Percentiles rank a stretch among this genome's conserved stretches.
phyloP scores from a whole-genome alignment of 2,797 vertebrate species.

The Muscicapa striata region DNA sequence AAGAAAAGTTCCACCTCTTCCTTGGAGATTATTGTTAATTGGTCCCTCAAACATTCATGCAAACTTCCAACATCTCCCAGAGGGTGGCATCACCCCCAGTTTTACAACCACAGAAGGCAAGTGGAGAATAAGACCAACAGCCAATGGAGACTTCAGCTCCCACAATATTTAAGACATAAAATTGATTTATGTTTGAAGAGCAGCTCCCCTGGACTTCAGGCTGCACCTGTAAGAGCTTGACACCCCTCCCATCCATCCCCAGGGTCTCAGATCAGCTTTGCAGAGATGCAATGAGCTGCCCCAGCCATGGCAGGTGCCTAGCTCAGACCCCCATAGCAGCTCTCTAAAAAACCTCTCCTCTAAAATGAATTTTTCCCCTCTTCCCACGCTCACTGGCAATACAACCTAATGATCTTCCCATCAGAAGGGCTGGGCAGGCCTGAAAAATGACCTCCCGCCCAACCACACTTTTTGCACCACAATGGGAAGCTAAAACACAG shows the following conservation, averaged over 20 bases:
- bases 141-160: background rate
- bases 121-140: background rate
- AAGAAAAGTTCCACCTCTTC: background rate
- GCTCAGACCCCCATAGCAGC: background rate
- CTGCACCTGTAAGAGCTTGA: background rate
- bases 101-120: background rate
- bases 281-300: background rate
- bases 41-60: background rate
- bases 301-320: background rate
- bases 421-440: background rate
- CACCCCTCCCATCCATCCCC: background rate
- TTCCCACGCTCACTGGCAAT: background rate
- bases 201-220: background rate
- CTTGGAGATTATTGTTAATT: background rate
- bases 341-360: background rate
- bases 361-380: accelerated
- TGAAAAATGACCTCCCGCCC: background rate
- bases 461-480: background rate
- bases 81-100: background rate
- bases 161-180: background rate
- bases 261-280: background rate
- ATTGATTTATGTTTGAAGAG: accelerated
- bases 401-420: background rate
- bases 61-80: background rate
- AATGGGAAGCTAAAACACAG: background rate